A percentile compares a stretch with the other conserved stretches of the same genome.
These are phyloP conservation scores for Hymenopus coronatus DNA, from an alignment of 2,888 invertebrate genomes.

Conservation along the genomic window DNA sequence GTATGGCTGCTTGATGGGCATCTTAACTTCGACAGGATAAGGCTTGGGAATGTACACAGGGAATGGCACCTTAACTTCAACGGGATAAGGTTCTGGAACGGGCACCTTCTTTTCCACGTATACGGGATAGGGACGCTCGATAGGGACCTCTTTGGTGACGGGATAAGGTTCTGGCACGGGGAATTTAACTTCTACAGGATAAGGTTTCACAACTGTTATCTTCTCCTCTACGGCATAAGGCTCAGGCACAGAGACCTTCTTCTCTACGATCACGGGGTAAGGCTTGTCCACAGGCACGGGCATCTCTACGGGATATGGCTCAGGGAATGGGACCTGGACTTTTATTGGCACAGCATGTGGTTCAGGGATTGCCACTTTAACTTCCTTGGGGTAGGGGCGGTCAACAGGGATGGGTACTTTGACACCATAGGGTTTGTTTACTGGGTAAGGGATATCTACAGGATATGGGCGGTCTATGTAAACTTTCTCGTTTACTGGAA, in stretches of 20 bases:
- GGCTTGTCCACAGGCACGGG: not conserved
- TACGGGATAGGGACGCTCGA: not conserved
- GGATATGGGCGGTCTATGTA: not conserved
- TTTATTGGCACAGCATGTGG: not conserved
- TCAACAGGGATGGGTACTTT: not conserved
- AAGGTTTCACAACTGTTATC: not conserved
- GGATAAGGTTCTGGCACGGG: not conserved
- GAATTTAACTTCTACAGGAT: not conserved
- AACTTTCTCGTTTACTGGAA: not conserved
- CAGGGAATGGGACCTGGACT: not conserved
- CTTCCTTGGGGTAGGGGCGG: not conserved
- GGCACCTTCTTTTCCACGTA: not conserved
- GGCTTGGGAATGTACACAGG: not conserved
- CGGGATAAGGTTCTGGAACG: not conserved
- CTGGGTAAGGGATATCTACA: not conserved
- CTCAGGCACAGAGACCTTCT: not conserved
- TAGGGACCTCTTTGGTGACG: not conserved
- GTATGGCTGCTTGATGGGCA: not conserved
- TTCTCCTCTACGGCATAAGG: not conserved
- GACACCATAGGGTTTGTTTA: not conserved
- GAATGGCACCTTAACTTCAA: not conserved
- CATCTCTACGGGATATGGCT: not conserved
- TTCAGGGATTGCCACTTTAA: not conserved
- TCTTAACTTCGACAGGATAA: not conserved
- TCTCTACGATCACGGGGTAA: not conserved